Percentiles rank a stretch among this genome's conserved stretches.
These are phyloP conservation scores for Salvelinus sp. DNA, from an alignment of 2,113 vertebrate species.

Conservation along the genomic window DNA sequence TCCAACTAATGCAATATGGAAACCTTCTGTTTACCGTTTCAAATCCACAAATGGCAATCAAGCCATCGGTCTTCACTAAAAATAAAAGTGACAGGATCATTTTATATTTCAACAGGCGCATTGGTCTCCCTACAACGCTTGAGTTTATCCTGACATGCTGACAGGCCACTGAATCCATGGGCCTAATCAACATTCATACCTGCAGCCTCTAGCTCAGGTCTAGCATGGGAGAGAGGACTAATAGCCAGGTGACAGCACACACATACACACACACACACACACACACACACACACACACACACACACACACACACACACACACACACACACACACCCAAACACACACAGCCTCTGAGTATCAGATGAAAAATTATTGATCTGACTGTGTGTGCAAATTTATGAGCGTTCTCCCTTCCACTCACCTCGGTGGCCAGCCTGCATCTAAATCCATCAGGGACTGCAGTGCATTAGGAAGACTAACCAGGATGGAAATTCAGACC, in stretches of 20 bases:
- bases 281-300: too few species aligned
- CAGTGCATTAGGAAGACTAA: neutral
- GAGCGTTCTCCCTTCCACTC: too few species aligned
- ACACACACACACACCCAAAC: too few species aligned
- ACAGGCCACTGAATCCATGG: slow-evolving; percentile 27
- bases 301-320: too few species aligned
- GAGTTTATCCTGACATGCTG: slow-evolving; percentile 18
- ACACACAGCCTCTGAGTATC: too few species aligned
- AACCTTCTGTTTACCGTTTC: slow-evolving; percentile 40
- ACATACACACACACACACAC: too few species aligned
- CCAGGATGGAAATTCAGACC: slow-evolving; percentile 1
- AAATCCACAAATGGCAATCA: slow-evolving; percentile 15
- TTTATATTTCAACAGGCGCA: slow-evolving; percentile 34
- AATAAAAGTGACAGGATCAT: slow-evolving; percentile 38
- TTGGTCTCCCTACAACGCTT: slow-evolving; percentile 21
- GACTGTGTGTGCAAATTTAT: neutral
- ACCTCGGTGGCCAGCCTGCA: neutral
- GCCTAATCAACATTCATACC: slow-evolving; percentile 25
- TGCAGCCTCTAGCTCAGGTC: slow-evolving; percentile 6
- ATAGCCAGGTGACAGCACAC: neutral
- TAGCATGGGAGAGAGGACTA: neutral
- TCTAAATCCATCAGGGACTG: slow-evolving; percentile 5
- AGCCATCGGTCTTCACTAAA: slow-evolving; percentile 36
- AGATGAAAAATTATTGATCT: slow-evolving; percentile 1
- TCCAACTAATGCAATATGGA: slow-evolving; percentile 18